Conservation (phyloP, 2,888 invertebrate genomes). For the Yponomeuta cagnagella region DNA sequence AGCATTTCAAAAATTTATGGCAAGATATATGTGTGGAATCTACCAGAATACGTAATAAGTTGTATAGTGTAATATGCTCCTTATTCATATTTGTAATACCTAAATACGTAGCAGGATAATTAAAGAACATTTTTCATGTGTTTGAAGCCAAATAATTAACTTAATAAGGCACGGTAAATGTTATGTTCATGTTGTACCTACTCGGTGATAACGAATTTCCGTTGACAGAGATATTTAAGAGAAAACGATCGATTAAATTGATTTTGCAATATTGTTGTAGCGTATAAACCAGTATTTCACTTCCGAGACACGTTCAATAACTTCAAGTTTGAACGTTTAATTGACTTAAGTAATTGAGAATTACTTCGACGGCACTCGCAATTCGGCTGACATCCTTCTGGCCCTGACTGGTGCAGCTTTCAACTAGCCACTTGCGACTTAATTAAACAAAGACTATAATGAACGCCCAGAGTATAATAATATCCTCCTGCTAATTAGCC, state of each 20-base stretch:
- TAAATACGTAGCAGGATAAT: too few species aligned
- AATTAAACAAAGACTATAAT: slow-evolving; percentile 5
- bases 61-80: too few species aligned
- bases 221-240: neutral
- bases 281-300: neutral
- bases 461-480: neutral
- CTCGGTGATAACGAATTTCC: neutral
- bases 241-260: neutral
- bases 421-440: neutral
- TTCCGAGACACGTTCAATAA: neutral
- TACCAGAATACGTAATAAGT: too few species aligned
- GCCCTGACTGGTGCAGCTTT: neutral
- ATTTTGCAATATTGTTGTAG: neutral
- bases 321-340: neutral
- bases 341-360: neutral
- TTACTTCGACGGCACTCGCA: neutral
- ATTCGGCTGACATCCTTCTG: neutral
- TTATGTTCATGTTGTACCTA: neutral
- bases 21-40: too few species aligned
- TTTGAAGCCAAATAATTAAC: neutral
- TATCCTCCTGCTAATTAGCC: neutral
- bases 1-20: too few species aligned
- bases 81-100: too few species aligned
- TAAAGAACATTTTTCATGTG: neutral
- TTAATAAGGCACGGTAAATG: neutral